These are phyloP conservation scores for Azemiops feae DNA, from an alignment of 2,113 vertebrate genomes.

Conservation along the genomic window DNA sequence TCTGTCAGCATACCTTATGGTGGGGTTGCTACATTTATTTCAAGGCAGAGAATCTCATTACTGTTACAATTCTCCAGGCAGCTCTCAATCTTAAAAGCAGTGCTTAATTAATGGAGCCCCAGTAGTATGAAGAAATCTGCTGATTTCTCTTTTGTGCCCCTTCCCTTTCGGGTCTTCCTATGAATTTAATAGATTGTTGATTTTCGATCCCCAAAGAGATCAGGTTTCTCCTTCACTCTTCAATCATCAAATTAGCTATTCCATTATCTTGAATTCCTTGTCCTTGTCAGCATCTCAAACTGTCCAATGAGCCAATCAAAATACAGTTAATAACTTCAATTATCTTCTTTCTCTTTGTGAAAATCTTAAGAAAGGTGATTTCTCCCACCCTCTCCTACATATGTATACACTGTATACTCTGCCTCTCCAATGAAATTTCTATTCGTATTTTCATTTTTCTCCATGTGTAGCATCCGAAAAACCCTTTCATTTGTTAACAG, in stretches of 20 bases:
- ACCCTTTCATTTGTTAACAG: constrained; percentile 61
- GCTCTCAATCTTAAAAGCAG: constrained; percentile 63
- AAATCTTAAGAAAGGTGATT: constrained; percentile 31
- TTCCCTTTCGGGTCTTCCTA: constrained; percentile 67
- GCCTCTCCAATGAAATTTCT: constrained; percentile 22
- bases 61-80: constrained; percentile 71
- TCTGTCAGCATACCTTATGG: constrained; percentile 76
- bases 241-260: constrained; percentile 89
- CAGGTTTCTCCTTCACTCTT: constrained; percentile 82
- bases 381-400: constrained; percentile 23
- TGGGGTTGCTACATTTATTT: constrained; percentile 74
- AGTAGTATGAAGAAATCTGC: constrained; percentile 60
- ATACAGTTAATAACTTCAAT: constrained; percentile 54
- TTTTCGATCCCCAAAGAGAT: constrained; percentile 87
- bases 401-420: neutral
- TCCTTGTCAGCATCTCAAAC: constrained; percentile 67
- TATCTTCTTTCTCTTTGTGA: constrained; percentile 35
- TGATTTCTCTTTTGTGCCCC: constrained; percentile 21
- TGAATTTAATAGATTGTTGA: constrained; percentile 94
- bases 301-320: constrained; percentile 66
- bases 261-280: constrained; percentile 80
- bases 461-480: constrained; percentile 63
- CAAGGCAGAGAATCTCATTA: constrained; percentile 77
- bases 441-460: constrained; percentile 44
- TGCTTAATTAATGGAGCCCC: constrained; percentile 74